These are phyloP conservation scores for Parnassius apollo DNA, from an alignment of 2,888 invertebrate genomes.

Conservation along the genomic window DNA sequence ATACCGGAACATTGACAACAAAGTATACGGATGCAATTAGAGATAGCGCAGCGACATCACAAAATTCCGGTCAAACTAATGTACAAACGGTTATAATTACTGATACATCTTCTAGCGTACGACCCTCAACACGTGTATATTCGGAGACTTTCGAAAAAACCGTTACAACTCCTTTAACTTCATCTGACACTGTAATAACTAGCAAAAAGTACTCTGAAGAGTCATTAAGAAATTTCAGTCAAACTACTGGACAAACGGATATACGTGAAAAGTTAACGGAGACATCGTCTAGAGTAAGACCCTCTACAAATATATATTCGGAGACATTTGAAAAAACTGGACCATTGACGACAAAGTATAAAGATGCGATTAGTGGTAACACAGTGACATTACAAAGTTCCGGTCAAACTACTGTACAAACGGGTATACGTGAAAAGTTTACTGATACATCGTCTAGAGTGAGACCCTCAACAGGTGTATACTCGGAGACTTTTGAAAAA, in stretches of 20 bases:
- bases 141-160: conserved; percentile 8
- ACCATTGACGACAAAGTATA: conserved; percentile 9
- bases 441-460: too few relatives aligned
- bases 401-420: conserved; percentile 10
- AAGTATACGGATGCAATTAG: too few relatives aligned
- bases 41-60: too few relatives aligned
- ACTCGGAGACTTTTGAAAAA: too few relatives aligned
- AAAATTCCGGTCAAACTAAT: too few relatives aligned
- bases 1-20: too few relatives aligned
- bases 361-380: conserved; percentile 3
- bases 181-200: conserved; percentile 3
- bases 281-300: background rate
- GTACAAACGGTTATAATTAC: too few relatives aligned
- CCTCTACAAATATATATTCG: too few relatives aligned
- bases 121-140: too few relatives aligned
- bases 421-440: conserved; percentile 9
- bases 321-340: conserved; percentile 4
- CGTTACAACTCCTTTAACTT: conserved; percentile 1
- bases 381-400: background rate
- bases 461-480: too few relatives aligned
- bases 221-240: conserved; percentile 30
- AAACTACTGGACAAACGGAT: conserved; percentile 12
- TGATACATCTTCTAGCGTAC: too few relatives aligned
- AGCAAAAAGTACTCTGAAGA: conserved; percentile 50
- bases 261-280: conserved; percentile 13